A percentile compares a stretch with the other conserved stretches of the same genome.
These are phyloP conservation scores for Nannoperca obscura DNA, from an alignment of 2,797 vertebrate genomes.

Conservation along the genomic window DNA sequence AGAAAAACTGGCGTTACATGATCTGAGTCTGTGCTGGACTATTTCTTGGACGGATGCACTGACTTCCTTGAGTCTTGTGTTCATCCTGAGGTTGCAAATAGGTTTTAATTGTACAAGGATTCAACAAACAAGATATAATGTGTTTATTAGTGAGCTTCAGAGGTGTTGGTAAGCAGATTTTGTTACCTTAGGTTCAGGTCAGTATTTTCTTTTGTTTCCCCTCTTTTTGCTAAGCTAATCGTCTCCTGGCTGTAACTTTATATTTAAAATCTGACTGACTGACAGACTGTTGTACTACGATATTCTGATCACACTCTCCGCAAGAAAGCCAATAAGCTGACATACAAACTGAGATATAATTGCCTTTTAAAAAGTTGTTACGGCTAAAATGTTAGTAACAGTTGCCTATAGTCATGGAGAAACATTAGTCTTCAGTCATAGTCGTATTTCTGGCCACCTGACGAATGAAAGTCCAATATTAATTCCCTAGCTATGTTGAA, in stretches of 20 bases:
- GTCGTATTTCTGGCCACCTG: neutral
- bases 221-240: neutral
- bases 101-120: neutral
- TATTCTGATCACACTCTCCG: neutral
- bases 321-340: neutral
- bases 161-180: neutral
- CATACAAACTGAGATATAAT: neutral
- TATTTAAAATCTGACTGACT: no score
- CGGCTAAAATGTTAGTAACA: neutral
- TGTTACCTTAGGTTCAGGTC: neutral
- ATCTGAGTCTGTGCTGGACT: neutral
- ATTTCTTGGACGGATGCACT: neutral
- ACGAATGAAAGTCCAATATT: neutral
- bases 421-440: neutral
- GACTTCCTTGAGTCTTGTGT: neutral
- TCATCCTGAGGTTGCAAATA: neutral
- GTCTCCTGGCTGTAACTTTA: neutral
- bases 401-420: neutral
- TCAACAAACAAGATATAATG: neutral
- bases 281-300: neutral
- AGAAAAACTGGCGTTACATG: neutral
- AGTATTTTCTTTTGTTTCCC: no score
- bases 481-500: neutral
- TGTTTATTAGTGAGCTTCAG: neutral
- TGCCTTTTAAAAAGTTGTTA: neutral